These are phyloP conservation scores for Periophthalmus modestus DNA, from an alignment of 2,113 vertebrate genomes.

Conservation along the genomic window DNA sequence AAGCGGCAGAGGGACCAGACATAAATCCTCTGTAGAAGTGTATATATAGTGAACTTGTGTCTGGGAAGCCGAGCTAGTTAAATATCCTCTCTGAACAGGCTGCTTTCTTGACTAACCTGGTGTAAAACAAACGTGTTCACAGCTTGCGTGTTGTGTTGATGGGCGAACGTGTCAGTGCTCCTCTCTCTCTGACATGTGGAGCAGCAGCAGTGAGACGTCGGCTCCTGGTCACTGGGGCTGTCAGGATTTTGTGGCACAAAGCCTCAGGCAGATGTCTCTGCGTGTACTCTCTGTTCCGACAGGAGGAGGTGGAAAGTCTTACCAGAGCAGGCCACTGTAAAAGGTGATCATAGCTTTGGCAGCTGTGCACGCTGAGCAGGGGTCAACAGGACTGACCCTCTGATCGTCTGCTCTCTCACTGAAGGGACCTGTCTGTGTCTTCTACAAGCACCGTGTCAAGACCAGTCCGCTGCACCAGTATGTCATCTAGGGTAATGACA, in stretches of 20 bases:
- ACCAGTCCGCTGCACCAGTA: no score
- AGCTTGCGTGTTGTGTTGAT: neutral
- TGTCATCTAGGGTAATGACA: no score
- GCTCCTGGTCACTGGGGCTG: neutral
- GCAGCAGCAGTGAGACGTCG: neutral
- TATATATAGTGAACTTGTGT: no score
- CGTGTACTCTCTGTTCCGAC: neutral
- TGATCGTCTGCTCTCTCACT: neutral
- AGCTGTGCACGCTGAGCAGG: neutral
- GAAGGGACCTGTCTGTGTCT: neutral
- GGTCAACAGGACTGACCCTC: neutral
- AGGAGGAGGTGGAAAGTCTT: neutral
- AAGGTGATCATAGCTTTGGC: neutral
- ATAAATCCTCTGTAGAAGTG: neutral
- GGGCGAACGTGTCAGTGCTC: neutral
- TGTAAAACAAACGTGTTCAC: neutral
- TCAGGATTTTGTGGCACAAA: neutral
- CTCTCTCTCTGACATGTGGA: neutral
- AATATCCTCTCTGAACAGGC: neutral
- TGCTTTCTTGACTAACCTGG: neutral
- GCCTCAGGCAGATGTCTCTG: conserved; percentile 8
- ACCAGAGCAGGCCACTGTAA: neutral
- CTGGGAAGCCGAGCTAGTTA: no score
- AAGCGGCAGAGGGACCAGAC: neutral
- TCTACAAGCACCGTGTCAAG: neutral